A percentile compares a stretch with the other conserved stretches of the same genome.
Conservation (phyloP, 2,113 vertebrate genomes). For the Eira barbara region DNA sequence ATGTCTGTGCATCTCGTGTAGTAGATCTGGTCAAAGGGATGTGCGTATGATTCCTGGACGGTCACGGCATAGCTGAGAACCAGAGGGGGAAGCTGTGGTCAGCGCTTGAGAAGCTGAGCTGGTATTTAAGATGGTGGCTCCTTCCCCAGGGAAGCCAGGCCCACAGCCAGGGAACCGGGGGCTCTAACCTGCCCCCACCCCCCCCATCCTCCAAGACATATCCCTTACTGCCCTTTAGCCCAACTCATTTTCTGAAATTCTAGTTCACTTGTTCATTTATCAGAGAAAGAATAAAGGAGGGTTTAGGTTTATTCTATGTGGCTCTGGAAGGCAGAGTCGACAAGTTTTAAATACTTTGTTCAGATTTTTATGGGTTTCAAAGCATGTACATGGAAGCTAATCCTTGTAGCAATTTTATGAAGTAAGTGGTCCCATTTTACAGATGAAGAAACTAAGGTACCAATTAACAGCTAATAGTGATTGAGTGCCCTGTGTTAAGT, state of each 20-base stretch:
- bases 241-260: not conserved
- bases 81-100: not conserved
- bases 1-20: constrained; percentile 99
- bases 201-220: not conserved
- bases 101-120: not conserved
- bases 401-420: not conserved
- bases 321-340: not conserved
- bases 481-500: not conserved
- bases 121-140: not conserved
- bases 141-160: not conserved
- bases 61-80: constrained; percentile 95
- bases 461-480: not conserved
- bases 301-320: not conserved
- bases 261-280: constrained; percentile 1
- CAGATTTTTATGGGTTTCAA: not conserved
- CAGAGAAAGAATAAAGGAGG: not conserved
- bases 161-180: not conserved
- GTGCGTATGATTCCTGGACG: constrained; percentile 97
- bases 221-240: not conserved
- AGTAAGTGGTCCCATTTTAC: not conserved
- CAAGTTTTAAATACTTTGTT: constrained; percentile 1
- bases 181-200: not conserved
- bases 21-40: constrained; percentile 99
- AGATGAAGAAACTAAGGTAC: not conserved
- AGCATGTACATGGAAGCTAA: not conserved